Percentiles rank a stretch among this genome's conserved stretches.
Evolutionary conservation across 1,140 invertebrate species (phyloP).

Genomic region (Drosophila asahinai): DNA sequence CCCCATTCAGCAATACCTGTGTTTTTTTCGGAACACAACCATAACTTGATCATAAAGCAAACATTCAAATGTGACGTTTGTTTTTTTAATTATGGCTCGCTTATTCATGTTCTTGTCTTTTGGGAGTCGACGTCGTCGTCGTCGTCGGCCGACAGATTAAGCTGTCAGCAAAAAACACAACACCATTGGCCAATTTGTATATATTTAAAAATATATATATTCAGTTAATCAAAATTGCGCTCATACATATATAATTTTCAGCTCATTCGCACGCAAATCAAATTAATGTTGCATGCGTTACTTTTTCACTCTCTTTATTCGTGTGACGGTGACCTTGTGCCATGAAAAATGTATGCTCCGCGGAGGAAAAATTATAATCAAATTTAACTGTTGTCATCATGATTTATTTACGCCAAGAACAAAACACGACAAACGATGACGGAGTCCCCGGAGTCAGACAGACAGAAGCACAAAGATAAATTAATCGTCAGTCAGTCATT

Average conservation of each 20-base stretch:
- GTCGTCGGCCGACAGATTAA: conserved; percentile 59
- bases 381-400: conserved; percentile 83
- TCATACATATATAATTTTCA: conserved; percentile 25
- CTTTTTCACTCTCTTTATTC: conserved; percentile 53
- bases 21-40: conserved; percentile 9
- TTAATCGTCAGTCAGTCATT: conserved; percentile 53
- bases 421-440: conserved; percentile 63
- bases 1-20: conserved; percentile 24
- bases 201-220: conserved; percentile 19
- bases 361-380: conserved; percentile 70
- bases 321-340: conserved; percentile 60
- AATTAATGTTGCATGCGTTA: conserved; percentile 80
- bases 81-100: conserved; percentile 71
- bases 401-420: conserved; percentile 74
- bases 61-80: conserved; percentile 73
- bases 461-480: conserved; percentile 63
- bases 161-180: conserved; percentile 65
- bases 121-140: conserved; percentile 25
- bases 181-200: conserved; percentile 65
- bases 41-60: conserved; percentile 29
- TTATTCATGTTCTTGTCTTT: conserved; percentile 72
- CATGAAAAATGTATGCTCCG: conserved; percentile 73
- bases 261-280: conserved; percentile 77
- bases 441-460: conserved; percentile 30
- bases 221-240: conserved; percentile 33